Evolutionary conservation across 2,113 vertebrate species (phyloP).

Genomic region (Marmota monax): DNA sequence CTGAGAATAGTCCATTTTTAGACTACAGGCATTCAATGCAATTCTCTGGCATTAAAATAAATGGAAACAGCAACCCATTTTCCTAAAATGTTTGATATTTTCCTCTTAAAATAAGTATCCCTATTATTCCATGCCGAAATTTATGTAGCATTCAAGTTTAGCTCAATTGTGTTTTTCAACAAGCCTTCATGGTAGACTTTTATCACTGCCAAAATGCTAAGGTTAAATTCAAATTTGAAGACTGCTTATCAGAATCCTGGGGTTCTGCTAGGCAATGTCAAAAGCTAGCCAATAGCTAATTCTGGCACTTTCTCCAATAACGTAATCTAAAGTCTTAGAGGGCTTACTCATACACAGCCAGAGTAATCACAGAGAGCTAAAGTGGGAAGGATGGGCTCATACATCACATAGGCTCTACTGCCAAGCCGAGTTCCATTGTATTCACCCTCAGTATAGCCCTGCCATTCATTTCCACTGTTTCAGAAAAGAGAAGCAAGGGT

Average conservation of each 20-base stretch:
- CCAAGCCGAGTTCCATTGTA: constrained; percentile 19
- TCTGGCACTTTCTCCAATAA: constrained; percentile 42
- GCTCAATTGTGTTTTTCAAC: constrained; percentile 58
- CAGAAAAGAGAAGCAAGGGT: constrained; percentile 49
- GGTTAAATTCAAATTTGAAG: constrained; percentile 64
- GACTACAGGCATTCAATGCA: background rate
- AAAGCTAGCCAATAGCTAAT: constrained; percentile 56
- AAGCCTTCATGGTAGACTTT: constrained; percentile 54
- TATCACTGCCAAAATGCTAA: constrained; percentile 64
- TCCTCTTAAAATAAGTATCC: constrained; percentile 58
- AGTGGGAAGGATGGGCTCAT: constrained; percentile 56
- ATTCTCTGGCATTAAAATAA: constrained; percentile 66
- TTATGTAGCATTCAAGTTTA: constrained; percentile 60
- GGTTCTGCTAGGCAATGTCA: constrained; percentile 54
- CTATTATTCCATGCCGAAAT: constrained; percentile 29
- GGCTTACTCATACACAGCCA: constrained; percentile 34
- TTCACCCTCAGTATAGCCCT: constrained; percentile 16
- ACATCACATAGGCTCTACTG: constrained; percentile 34
- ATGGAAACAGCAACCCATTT: constrained; percentile 63
- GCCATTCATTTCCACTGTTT: constrained; percentile 57
- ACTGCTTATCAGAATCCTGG: constrained; percentile 65
- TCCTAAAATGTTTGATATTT: constrained; percentile 59
- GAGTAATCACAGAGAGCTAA: constrained; percentile 47
- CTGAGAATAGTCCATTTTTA: constrained; percentile 60
- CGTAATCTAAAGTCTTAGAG: constrained; percentile 30